Conservation (phyloP, 2,888 invertebrate species). For the Pseudococcus jackbeardsleyi region DNA sequence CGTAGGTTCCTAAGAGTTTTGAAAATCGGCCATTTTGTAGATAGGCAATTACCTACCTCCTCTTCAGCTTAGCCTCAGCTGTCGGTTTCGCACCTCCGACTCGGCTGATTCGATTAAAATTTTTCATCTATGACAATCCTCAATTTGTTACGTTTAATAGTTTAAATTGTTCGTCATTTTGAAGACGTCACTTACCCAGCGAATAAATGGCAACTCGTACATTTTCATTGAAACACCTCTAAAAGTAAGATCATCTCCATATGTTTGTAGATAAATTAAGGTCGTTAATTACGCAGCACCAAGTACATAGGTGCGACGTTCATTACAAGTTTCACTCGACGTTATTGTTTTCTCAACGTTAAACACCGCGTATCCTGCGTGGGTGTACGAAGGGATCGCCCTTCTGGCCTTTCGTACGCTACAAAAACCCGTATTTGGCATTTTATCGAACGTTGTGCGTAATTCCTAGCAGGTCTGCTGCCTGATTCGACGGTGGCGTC, state of each 20-base stretch:
- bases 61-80: no score
- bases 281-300: conserved; percentile 37
- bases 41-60: no score
- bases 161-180: conserved; percentile 42
- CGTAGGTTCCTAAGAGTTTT: no score
- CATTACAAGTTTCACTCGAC: conserved; percentile 50
- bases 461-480: neutral
- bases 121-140: conserved; percentile 42
- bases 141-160: conserved; percentile 35
- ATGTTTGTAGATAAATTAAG: conserved; percentile 53
- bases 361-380: neutral
- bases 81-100: no score
- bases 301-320: conserved; percentile 42
- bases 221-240: conserved; percentile 45
- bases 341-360: conserved; percentile 41
- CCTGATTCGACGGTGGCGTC: neutral
- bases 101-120: no score
- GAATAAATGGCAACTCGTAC: conserved; percentile 50
- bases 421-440: conserved; percentile 23
- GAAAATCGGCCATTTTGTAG: no score
- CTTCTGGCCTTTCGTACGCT: neutral
- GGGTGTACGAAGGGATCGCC: neutral
- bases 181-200: conserved; percentile 46
- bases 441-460: neutral
- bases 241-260: conserved; percentile 52